Conservation (phyloP, 2,888 invertebrate species). For the Andricus quercusramuli region DNA sequence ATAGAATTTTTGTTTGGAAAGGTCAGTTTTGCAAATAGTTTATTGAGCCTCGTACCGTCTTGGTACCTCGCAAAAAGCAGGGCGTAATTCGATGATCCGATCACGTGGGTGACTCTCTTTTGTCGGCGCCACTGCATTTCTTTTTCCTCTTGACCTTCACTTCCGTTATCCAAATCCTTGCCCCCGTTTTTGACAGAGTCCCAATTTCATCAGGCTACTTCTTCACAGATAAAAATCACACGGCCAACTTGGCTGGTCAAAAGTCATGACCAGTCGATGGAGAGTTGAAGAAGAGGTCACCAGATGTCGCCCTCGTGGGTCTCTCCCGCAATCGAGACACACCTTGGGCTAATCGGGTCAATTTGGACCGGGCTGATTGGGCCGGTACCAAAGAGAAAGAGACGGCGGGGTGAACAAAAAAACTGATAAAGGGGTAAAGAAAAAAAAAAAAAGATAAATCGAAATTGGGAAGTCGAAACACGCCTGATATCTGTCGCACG, state of each 20-base stretch:
- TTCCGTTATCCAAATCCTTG: slow-evolving; percentile 31
- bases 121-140: slow-evolving; percentile 77
- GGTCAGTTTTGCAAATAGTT: too few relatives aligned
- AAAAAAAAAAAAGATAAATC: too few relatives aligned
- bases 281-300: not conserved
- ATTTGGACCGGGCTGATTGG: slow-evolving; percentile 10
- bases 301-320: not conserved
- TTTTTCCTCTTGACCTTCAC: slow-evolving; percentile 51
- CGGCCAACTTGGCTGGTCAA: not conserved
- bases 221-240: slow-evolving; percentile 2
- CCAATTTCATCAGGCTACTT: slow-evolving; percentile 10
- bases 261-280: not conserved
- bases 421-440: too few relatives aligned
- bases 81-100: slow-evolving; percentile 75
- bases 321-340: not conserved
- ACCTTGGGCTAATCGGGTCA: not conserved
- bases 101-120: slow-evolving; percentile 74
- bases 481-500: slow-evolving; percentile 66
- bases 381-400: not conserved
- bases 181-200: slow-evolving; percentile 14
- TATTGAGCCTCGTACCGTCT: slow-evolving; percentile 71
- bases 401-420: too few relatives aligned
- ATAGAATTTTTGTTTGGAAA: too few relatives aligned
- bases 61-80: slow-evolving; percentile 77
- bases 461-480: slow-evolving; percentile 48